Base-by-base conservation (phyloP, 2,797 vertebrate genomes). In the Sarcoramphus papa region DNA sequence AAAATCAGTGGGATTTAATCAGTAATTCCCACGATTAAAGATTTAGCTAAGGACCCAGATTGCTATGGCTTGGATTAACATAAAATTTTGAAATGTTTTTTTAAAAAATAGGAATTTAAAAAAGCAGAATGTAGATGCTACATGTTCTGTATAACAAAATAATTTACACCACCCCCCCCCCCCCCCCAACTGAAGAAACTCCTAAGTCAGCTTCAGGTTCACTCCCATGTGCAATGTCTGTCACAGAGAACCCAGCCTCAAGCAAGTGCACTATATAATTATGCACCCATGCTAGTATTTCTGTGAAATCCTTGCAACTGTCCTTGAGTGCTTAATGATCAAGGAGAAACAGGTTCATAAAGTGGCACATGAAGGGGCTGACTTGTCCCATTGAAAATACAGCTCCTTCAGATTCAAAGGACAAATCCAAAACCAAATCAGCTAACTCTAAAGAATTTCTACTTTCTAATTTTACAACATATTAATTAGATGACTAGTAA, bases 221-320 rank as follows among this genome's bases (percentile, higher is more conserved):
- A 19, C 21, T 79, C 22, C 17, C 15, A 14, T 57, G 27, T 51
- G 23, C 45, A 15, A 1, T 27, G 16, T 45, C 50, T 68, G 22
- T 40, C 43, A 37, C 6, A 85, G 68, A 74, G 54, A 74, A 35
- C 14, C 5, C 24, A 56, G 24, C 45, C 25, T 81, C 35, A 51
- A 25, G 48, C 0, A 2, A 47, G 21, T 45, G 33, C 40, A 5
- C 43, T 80, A 3, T 25, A 1, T 7, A 22, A 37, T 54, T 25
- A 22, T 33, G 57, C 15, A 30, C 14, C 35, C 4, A 4, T 53
- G 53, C 23, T 47, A 11, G 17, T 68, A 53, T 70, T 80, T 77
- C 56, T 74, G 30, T 62, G 40, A 59, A 54, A 77, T 69, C 67
- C 40, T 70, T 72, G 19, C 24, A 67, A 16, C 43, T 85, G 35